phyloP scores from a whole-genome alignment of 2,113 vertebrate species.

The Mesembrinibis cayennensis region DNA sequence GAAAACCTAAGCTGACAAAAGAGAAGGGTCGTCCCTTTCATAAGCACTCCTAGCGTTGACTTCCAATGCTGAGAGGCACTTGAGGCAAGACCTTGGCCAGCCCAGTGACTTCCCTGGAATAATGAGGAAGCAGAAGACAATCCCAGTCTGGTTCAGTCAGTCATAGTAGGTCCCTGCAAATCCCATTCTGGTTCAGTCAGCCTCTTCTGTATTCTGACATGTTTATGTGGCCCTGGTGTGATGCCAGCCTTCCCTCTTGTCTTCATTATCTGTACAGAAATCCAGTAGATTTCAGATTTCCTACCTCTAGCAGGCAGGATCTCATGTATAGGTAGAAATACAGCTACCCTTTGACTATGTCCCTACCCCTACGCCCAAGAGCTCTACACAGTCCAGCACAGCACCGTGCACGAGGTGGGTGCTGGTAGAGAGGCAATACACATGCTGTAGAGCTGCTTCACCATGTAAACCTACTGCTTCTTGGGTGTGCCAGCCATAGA shows the following conservation, averaged over 20 bases:
- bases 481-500: neutral
- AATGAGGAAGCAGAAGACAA: neutral
- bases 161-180: neutral
- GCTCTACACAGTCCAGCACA: neutral
- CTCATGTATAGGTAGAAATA: neutral
- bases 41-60: neutral
- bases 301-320: neutral
- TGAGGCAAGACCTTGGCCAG: neutral
- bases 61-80: rapidly evolving
- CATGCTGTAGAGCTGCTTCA: neutral
- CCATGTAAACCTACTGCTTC: neutral
- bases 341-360: neutral
- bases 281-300: neutral
- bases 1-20: neutral
- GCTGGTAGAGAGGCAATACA: neutral
- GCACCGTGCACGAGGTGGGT: rapidly evolving
- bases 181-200: neutral
- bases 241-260: neutral
- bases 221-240: neutral
- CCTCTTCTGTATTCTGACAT: neutral
- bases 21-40: neutral
- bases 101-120: neutral
- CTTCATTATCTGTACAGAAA: neutral
- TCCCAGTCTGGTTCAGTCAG: neutral
- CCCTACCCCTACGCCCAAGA: no score